phyloP scores from a whole-genome alignment of 2,888 invertebrate genomes.

The Nephrotoma appendiculata region DNA sequence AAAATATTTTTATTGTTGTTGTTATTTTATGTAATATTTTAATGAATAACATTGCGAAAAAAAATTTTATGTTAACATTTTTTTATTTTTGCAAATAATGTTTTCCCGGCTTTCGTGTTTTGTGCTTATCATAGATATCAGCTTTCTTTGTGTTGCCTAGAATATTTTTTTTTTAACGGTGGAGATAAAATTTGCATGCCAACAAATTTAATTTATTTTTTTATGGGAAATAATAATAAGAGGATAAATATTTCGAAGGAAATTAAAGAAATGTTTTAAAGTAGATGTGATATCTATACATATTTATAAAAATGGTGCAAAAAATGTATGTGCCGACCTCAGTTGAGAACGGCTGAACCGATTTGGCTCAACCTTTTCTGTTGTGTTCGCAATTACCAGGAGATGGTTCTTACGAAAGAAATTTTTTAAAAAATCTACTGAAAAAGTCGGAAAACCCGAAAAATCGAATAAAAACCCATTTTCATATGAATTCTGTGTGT shows the following conservation, averaged over 20 bases:
- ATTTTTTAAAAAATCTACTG: no score
- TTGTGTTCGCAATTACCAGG: no score
- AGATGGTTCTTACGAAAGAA: no score
- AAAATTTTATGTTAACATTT: neutral
- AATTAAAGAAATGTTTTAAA: neutral
- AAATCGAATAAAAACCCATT: no score
- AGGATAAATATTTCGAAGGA: neutral
- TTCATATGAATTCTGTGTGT: no score
- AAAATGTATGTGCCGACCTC: no score
- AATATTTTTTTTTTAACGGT: neutral
- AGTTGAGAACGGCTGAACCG: no score
- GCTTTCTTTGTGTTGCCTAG: neutral
- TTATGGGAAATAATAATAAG: neutral
- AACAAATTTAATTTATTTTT: neutral
- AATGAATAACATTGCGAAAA: neutral
- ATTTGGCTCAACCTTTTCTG: no score
- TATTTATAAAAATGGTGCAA: no score
- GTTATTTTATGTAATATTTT: neutral
- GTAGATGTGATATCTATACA: no score
- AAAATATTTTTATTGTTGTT: neutral
- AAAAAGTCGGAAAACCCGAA: no score
- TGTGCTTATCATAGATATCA: neutral
- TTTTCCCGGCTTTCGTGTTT: neutral
- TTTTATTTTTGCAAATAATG: neutral
- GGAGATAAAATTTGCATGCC: neutral